phyloP scores from a whole-genome alignment of 1,140 invertebrate genomes.

The Magallana gigas region DNA sequence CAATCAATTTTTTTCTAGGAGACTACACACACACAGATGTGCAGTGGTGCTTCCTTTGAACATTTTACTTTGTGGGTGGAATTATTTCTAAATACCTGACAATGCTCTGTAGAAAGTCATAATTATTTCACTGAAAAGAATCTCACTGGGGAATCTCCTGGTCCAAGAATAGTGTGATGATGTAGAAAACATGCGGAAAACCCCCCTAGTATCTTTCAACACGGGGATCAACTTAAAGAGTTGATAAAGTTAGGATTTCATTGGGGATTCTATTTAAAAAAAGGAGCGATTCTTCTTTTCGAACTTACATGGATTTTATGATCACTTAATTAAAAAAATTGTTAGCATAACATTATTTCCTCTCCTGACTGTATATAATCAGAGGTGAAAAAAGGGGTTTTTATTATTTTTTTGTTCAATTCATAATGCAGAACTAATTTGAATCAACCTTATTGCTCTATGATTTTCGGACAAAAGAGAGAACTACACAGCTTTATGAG shows the following conservation, averaged over 20 bases:
- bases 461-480: too few species aligned
- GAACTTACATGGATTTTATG: too few species aligned
- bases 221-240: background rate
- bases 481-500: background rate
- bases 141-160: constrained; percentile 13
- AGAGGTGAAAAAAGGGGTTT: too few species aligned
- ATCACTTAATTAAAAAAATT: too few species aligned
- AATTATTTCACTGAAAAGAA: background rate
- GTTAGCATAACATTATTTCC: too few species aligned
- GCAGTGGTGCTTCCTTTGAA: background rate
- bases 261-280: too few species aligned
- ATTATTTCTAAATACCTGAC: background rate
- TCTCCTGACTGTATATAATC: too few species aligned
- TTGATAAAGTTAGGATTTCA: too few species aligned
- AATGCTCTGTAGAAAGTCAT: constrained; percentile 24
- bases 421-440: too few species aligned
- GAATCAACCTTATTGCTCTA: too few species aligned
- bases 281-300: too few species aligned
- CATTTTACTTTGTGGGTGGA: background rate
- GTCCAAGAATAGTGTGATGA: background rate
- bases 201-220: background rate
- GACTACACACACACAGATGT: background rate
- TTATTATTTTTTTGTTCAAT: too few species aligned
- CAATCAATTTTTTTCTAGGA: background rate
- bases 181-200: background rate